A percentile compares a stretch with the other conserved stretches of the same genome.
These are phyloP conservation scores for Morbakka virulenta DNA, from an alignment of 30 jellyfish, hydroid and myxozoan genomes.

Conservation along the genomic window DNA sequence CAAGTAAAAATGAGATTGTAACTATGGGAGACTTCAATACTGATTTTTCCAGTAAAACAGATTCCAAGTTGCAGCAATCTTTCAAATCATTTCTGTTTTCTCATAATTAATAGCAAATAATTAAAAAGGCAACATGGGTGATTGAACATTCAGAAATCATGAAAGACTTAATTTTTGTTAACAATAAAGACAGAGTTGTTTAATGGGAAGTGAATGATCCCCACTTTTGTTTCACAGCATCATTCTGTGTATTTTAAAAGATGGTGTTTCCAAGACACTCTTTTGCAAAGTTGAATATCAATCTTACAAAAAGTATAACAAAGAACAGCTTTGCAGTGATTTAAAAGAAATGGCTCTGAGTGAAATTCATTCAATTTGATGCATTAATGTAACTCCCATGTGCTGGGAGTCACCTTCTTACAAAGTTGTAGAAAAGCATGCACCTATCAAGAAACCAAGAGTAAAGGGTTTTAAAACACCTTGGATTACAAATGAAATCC, in stretches of 20 bases:
- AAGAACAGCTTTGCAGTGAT: neutral
- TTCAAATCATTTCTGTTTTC: neutral
- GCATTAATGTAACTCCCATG: neutral
- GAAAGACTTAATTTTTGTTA: neutral
- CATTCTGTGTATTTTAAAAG: neutral
- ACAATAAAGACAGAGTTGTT: neutral
- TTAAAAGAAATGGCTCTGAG: neutral
- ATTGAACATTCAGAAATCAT: neutral
- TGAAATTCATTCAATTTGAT: neutral
- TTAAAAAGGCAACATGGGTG: neutral
- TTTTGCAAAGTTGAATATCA: neutral
- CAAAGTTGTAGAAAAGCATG: neutral
- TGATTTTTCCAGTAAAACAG: neutral
- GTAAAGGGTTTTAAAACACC: neutral
- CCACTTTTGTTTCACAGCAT: neutral
- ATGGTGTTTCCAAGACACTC: neutral
- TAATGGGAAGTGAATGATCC: neutral
- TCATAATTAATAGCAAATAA: neutral
- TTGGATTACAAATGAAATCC: neutral
- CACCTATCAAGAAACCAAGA: neutral
- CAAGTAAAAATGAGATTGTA: neutral
- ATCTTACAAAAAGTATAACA: neutral
- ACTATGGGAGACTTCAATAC: neutral
- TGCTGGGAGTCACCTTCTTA: neutral
- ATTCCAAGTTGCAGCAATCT: neutral